Conservation (phyloP, 2,113 vertebrate genomes). For the Piaya cayana region DNA sequence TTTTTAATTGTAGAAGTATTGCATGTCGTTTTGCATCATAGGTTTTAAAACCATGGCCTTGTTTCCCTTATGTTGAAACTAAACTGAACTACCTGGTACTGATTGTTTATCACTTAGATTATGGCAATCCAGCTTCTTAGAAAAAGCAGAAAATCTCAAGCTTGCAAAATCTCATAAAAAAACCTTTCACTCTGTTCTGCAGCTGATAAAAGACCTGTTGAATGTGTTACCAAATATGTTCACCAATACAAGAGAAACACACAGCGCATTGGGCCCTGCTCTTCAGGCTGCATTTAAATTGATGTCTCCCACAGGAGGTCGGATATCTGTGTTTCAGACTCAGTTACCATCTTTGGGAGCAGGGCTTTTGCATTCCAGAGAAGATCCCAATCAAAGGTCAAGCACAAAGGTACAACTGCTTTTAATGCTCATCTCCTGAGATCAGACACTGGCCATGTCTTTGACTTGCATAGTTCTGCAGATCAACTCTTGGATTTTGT, state of each 20-base stretch:
- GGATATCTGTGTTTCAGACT: conserved; percentile 93
- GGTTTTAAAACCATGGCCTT: neutral
- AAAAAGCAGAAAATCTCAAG: neutral
- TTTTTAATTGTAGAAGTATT: neutral
- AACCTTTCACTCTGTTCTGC: conserved; percentile 48
- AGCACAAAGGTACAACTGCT: conserved; percentile 85
- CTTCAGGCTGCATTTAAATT: conserved; percentile 94
- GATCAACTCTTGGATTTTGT: neutral
- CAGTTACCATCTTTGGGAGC: conserved; percentile 91
- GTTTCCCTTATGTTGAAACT: neutral
- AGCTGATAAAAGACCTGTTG: conserved; percentile 94
- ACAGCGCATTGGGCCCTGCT: conserved; percentile 92
- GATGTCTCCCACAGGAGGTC: conserved; percentile 94
- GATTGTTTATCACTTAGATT: neutral
- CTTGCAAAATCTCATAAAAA: neutral
- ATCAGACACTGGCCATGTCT: neutral
- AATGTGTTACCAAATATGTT: conserved; percentile 90
- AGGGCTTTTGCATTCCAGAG: conserved; percentile 89
- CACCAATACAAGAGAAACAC: conserved; percentile 88
- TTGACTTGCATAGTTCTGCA: neutral
- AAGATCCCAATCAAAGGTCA: conserved; percentile 95
- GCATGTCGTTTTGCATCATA: neutral
- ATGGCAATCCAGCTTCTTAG: neutral
- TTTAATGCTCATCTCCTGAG: neutral
- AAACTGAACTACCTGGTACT: neutral